Percentiles rank a stretch among this genome's conserved stretches.
Evolutionary conservation across 2,797 vertebrate genomes (phyloP).

Genomic region (Takifugu rubripes): DNA sequence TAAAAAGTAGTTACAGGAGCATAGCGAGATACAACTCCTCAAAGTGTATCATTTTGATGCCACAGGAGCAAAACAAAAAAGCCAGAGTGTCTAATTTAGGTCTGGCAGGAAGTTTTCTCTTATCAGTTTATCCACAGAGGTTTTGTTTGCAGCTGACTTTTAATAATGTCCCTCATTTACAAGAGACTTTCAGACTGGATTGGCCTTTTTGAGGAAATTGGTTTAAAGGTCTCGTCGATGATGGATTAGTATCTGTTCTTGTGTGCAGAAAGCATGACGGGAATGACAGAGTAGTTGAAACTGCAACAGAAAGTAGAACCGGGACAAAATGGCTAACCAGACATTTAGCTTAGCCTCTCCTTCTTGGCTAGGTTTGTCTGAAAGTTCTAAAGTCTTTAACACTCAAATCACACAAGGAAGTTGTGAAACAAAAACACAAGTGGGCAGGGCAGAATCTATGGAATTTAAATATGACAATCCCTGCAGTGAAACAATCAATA

Average conservation of each 20-base stretch:
- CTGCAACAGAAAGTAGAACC: no score
- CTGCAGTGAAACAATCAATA: no score
- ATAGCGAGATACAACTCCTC: no score
- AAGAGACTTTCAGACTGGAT: slow-evolving; percentile 9
- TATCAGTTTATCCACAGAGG: slow-evolving; percentile 71
- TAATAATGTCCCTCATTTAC: slow-evolving; percentile 28
- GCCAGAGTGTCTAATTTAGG: slow-evolving; percentile 44
- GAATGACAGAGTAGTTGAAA: not conserved
- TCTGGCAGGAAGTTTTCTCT: slow-evolving; percentile 66
- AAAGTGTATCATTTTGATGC: slow-evolving; percentile 8
- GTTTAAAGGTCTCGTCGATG: no score
- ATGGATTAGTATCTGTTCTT: no score
- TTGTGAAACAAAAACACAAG: no score
- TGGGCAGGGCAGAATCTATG: no score
- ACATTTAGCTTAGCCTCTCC: not conserved
- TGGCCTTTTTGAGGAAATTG: slow-evolving; percentile 4
- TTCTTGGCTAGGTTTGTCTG: not conserved
- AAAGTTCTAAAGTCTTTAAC: no score
- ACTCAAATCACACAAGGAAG: no score
- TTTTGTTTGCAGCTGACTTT: slow-evolving; percentile 59
- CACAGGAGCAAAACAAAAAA: slow-evolving; percentile 58
- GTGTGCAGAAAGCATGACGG: not conserved
- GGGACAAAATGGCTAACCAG: no score
- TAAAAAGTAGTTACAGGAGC: no score
- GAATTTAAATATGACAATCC: no score